A percentile compares a stretch with the other conserved stretches of the same genome.
These are phyloP conservation scores for Spodoptera littoralis DNA, from an alignment of 2,888 invertebrate species.

Conservation along the genomic window DNA sequence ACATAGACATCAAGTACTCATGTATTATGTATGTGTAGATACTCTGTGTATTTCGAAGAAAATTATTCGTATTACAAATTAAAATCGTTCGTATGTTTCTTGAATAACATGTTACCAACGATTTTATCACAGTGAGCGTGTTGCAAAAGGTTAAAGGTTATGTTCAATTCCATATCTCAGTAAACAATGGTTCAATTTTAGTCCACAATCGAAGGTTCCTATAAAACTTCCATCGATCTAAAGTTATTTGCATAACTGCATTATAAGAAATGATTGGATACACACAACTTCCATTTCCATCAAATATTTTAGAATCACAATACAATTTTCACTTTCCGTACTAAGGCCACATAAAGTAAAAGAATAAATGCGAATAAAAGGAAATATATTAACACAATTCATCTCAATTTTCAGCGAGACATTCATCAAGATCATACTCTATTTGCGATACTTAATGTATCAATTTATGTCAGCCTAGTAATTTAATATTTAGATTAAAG, in stretches of 20 bases:
- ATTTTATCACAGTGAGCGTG: constrained; percentile 15
- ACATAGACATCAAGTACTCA: no score
- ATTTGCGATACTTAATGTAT: constrained; percentile 13
- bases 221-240: constrained; percentile 8
- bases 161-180: constrained; percentile 5
- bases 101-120: constrained; percentile 5
- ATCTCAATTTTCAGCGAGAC: constrained; percentile 44
- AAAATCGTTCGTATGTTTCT: neutral
- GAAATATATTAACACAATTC: constrained; percentile 31
- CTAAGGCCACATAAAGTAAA: constrained; percentile 1
- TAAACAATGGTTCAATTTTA: constrained; percentile 12
- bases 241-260: constrained; percentile 18
- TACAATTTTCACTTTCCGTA: neutral
- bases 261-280: neutral
- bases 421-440: constrained; percentile 17
- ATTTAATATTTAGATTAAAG: constrained; percentile 21
- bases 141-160: constrained; percentile 46
- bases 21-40: no score
- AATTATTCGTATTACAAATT: neutral
- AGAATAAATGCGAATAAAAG: constrained; percentile 20
- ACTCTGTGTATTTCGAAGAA: neutral
- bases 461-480: constrained; percentile 34
- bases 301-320: neutral
- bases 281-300: constrained; percentile 1
- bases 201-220: constrained; percentile 7